Evolutionary conservation across 2,888 invertebrate species (phyloP), one percentile per base, ranked within the genome.

Genomic region (Hyles lineata): DNA sequence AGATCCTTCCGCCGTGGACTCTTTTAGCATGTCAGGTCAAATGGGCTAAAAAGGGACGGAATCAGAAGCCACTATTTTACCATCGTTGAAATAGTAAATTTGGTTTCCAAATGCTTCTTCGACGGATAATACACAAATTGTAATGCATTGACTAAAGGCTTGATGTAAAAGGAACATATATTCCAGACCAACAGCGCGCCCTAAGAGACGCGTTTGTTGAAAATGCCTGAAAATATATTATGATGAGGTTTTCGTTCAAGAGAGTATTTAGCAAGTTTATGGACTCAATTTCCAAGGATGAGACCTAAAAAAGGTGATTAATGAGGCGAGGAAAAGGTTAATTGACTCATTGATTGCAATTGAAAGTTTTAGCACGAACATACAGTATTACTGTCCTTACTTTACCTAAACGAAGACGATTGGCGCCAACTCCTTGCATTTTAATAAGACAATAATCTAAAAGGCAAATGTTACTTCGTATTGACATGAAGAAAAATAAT

Each of bases 1-100:
- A 82, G 84, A 85, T 87, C 86, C 84, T 87, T 88, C 85, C 84
- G 84, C 77, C 70, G 75, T 71, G 70, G 75, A 76, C 63, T 75
- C 75, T 55, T 79, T 76, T 78, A 76, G 74, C 35, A 71, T 60
- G 43, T 35, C 35, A 23, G 60, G 19, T 50, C 23, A 50, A 67
- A 67, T 67, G 15, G 21, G 11, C 35, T 23, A 17, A 17, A 67
- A 23, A 67, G 55, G 55, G 55, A 25, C 60, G 17, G 17, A 23
- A 25, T 25, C 11, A 55, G 7, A 55, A 7, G 4, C 55, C 19
- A n/a, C 15, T 19, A 11, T 15, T 17, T 19, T 19, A 52, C 19
- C 1, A 11, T 11, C 17, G 17, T 5, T 35, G 19, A 52, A 52
- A 52, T 17, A 19, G 0, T 17, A 15, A 17, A 52, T 52, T 2